Base-by-base conservation (phyloP, 2,888 invertebrate genomes). In the Callyntrura sp. region DNA sequence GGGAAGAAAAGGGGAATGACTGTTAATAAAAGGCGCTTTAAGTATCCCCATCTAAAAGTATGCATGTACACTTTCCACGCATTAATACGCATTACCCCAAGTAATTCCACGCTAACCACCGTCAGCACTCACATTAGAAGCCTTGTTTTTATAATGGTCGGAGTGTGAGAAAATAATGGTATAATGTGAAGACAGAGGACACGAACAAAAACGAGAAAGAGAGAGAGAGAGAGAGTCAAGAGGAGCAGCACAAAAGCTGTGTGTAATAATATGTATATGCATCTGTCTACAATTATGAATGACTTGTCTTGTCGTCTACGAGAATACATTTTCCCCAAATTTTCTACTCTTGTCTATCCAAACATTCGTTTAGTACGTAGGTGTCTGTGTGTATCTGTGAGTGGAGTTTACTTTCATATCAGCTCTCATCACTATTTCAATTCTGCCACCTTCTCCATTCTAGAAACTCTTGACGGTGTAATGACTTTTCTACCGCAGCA, bases 31-130 rank as follows among this genome's bases (percentile, higher is more conserved):
- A 62, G 23, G 17, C 57, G 14, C 25, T 25, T 68, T 35, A 17
- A 12, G 65, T 65, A 65, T 35, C 28, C n/a, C n/a, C 62, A 35
- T 20, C 11, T 11, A n/a, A 35, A 68, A 6, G 68, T 17, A 65
- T 25, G 3, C 25, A 23, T 68, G 14, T 68, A n/a, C n/a, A n/a
- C n/a, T n/a, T n/a, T n/a, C 2, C n/a, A 68, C n/a, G 35, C 68
- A 68, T 68, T 68, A 68, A n/a, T 68, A 68, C 68, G 68, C 68
- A 68, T 68, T 68, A 68, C 35, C 28, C 12, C 35, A 20, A 68
- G 35, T 68, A 68, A 68, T 68, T 68, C 35, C 35, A 68, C 9
- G n/a, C 68, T 35, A 68, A 68, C 68, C 68, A 25, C 65, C 65
- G 14, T n/a, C 65, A 11, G 35, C 68, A 25, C 68, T n/a, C 35